A percentile compares a stretch with the other conserved stretches of the same genome.
phyloP scores from a whole-genome alignment of 2,888 invertebrate species.

The Xanthia icteritia region DNA sequence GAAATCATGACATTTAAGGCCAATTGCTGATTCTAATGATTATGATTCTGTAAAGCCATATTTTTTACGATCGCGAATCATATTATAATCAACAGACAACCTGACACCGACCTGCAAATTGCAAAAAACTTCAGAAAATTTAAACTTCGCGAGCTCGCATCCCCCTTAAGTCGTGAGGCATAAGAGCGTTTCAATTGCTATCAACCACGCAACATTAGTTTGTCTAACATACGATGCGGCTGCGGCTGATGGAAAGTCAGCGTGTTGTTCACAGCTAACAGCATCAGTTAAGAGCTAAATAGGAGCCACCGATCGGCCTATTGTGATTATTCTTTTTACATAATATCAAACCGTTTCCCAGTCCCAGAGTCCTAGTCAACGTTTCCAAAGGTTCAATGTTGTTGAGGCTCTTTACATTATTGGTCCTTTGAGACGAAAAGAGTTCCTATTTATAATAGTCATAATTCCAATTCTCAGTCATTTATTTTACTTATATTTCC shows the following conservation, averaged over 20 bases:
- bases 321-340: neutral
- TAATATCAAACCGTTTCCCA: neutral
- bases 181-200: neutral
- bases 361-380: neutral
- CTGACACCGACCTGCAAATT: too few relatives aligned
- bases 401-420: neutral
- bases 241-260: neutral
- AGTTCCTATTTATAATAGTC: neutral
- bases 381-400: neutral
- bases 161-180: too few relatives aligned
- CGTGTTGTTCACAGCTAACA: neutral
- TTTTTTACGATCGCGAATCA: too few relatives aligned
- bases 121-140: too few relatives aligned
- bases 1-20: too few relatives aligned
- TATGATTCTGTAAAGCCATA: too few relatives aligned
- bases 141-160: too few relatives aligned
- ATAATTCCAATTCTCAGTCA: neutral
- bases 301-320: neutral
- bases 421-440: neutral
- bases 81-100: too few relatives aligned
- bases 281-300: neutral
- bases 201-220: neutral
- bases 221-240: neutral
- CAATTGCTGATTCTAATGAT: too few relatives aligned
- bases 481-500: conserved; percentile 36